These are phyloP conservation scores for Nautilus pompilius DNA, from an alignment of 1,140 invertebrate species.

Conservation along the genomic window DNA sequence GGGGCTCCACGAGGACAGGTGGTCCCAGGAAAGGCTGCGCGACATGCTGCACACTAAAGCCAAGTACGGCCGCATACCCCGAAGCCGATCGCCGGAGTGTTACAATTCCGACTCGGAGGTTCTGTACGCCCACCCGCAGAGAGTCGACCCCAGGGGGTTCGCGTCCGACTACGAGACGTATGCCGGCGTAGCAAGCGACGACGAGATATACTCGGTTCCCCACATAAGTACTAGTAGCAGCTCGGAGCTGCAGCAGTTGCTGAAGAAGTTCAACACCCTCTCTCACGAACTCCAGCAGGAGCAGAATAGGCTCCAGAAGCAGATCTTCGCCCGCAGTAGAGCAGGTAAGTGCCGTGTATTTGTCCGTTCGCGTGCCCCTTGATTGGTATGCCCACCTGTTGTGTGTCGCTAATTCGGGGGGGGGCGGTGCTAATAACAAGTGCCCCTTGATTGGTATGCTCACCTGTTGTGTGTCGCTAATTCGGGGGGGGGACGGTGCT, in stretches of 20 bases:
- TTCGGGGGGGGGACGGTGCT: no score
- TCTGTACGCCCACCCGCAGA: slow-evolving; percentile 37
- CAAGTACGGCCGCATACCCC: slow-evolving; percentile 32
- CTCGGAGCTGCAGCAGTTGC: slow-evolving; percentile 61
- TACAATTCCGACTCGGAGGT: slow-evolving; percentile 80
- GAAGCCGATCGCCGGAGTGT: slow-evolving; percentile 49
- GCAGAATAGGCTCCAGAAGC: slow-evolving; percentile 53
- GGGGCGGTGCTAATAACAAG: no score
- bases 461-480: no score
- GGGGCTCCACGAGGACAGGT: slow-evolving; percentile 24
- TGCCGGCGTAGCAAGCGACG: slow-evolving; percentile 43
- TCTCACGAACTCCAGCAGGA: slow-evolving; percentile 55
- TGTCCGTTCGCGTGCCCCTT: not conserved
- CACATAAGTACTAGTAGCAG: slow-evolving; percentile 39
- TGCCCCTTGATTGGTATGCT: no score
- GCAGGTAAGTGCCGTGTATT: slow-evolving; percentile 24
- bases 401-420: no score
- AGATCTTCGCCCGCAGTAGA: slow-evolving; percentile 37
- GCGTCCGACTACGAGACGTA: slow-evolving; percentile 49
- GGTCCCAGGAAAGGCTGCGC: slow-evolving; percentile 40
- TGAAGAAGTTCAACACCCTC: slow-evolving; percentile 64
- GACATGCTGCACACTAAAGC: slow-evolving; percentile 45
- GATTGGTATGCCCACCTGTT: no score
- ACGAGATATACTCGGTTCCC: slow-evolving; percentile 46
- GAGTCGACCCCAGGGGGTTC: slow-evolving; percentile 60